Evolutionary conservation across 92 coral and sea anemone genomes (phyloP).

Genomic region (Montipora capitata): DNA sequence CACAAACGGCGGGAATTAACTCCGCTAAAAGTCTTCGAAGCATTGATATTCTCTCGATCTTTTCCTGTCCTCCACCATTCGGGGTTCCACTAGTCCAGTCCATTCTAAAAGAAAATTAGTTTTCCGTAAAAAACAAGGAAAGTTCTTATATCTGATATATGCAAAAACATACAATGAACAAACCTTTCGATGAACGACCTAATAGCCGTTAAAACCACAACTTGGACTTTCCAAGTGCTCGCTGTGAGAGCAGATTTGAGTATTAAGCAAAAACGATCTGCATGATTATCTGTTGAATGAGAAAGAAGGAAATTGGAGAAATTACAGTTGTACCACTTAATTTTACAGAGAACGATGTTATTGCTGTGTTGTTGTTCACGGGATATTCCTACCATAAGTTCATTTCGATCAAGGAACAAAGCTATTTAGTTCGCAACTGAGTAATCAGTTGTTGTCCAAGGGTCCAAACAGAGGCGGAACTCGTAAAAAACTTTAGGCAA

Average conservation of each 20-base stretch:
- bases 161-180: background rate
- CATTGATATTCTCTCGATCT: constrained; percentile 47
- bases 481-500: too few species aligned
- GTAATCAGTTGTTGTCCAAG: too few species aligned
- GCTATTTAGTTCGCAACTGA: too few species aligned
- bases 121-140: background rate
- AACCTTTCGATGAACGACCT: constrained; percentile 84
- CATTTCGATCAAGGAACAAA: too few species aligned
- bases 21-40: constrained; percentile 50
- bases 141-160: too few species aligned
- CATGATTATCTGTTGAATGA: constrained; percentile 44
- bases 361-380: background rate
- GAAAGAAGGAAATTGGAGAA: background rate
- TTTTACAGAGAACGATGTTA: background rate
- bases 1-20: constrained; percentile 78
- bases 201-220: constrained; percentile 82
- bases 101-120: constrained; percentile 37
- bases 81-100: constrained; percentile 63
- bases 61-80: constrained; percentile 34
- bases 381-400: background rate
- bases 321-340: background rate
- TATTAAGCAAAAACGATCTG: constrained; percentile 73
- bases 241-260: constrained; percentile 77
- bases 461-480: too few species aligned
- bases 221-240: constrained; percentile 96